A percentile compares a stretch with the other conserved stretches of the same genome.
These are phyloP conservation scores for Odontothrips loti DNA, from an alignment of 2,888 invertebrate species.

Conservation along the genomic window DNA sequence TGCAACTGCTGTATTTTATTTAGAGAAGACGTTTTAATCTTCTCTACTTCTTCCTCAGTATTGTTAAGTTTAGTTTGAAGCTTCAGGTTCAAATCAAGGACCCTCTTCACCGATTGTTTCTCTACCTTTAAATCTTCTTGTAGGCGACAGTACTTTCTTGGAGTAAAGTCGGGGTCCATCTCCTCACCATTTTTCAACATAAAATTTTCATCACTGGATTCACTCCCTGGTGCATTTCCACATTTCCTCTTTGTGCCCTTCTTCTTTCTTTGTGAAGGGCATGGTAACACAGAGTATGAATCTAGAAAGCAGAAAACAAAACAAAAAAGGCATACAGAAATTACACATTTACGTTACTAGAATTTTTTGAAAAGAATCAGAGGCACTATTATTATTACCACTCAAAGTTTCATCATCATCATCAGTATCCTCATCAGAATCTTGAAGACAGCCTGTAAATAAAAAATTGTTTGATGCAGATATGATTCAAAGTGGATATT, in stretches of 20 bases:
- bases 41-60: not conserved
- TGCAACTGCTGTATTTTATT: not conserved
- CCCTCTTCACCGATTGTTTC: not conserved
- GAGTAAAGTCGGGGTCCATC: not conserved
- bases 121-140: not conserved
- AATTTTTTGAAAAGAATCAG: no score
- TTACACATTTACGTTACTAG: no score
- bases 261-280: not conserved
- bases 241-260: not conserved
- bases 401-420: no score
- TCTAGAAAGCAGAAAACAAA: not conserved
- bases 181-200: not conserved
- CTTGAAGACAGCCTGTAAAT: no score
- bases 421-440: no score
- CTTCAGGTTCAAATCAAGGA: not conserved
- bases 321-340: not conserved
- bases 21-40: not conserved
- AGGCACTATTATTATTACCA: no score
- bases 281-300: not conserved
- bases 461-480: no score
- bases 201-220: not conserved
- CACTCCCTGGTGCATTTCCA: not conserved
- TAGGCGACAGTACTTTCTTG: not conserved
- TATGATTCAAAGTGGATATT: no score
- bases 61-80: not conserved